A percentile compares a stretch with the other conserved stretches of the same genome.
phyloP scores from a whole-genome alignment of 2,888 invertebrate genomes.

The Agrotis ipsilon region DNA sequence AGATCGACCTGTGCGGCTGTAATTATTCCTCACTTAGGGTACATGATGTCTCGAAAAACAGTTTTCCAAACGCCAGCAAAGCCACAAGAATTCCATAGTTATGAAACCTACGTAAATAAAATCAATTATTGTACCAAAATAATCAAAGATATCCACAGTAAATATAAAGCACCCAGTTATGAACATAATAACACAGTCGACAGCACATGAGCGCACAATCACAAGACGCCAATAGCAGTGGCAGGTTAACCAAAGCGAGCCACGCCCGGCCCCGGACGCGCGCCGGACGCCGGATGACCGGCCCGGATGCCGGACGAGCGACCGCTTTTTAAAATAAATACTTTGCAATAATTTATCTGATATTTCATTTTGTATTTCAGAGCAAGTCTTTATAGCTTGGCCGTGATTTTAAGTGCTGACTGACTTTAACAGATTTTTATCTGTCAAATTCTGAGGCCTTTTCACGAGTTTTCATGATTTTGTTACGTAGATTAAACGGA shows the following conservation, averaged over 20 bases:
- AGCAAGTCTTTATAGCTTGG: not conserved
- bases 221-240: constrained; percentile 41
- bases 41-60: too few relatives aligned
- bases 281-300: constrained; percentile 40
- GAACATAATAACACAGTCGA: constrained; percentile 25
- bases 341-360: constrained; percentile 22
- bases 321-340: constrained; percentile 35
- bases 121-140: not conserved
- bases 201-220: constrained; percentile 36
- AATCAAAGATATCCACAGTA: not conserved
- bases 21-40: too few relatives aligned
- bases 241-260: constrained; percentile 30
- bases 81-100: too few relatives aligned
- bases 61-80: too few relatives aligned
- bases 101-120: not conserved
- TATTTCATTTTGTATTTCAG: constrained; percentile 2
- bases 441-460: too few relatives aligned
- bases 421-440: too few relatives aligned
- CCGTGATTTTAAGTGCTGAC: too few relatives aligned
- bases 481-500: too few relatives aligned
- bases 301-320: constrained; percentile 38
- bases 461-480: too few relatives aligned
- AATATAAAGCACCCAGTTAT: constrained; percentile 4
- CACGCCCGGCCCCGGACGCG: constrained; percentile 31
- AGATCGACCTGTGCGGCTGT: too few relatives aligned